phyloP scores from a whole-genome alignment of 2,888 invertebrate species.

The Trichacis sp. region DNA sequence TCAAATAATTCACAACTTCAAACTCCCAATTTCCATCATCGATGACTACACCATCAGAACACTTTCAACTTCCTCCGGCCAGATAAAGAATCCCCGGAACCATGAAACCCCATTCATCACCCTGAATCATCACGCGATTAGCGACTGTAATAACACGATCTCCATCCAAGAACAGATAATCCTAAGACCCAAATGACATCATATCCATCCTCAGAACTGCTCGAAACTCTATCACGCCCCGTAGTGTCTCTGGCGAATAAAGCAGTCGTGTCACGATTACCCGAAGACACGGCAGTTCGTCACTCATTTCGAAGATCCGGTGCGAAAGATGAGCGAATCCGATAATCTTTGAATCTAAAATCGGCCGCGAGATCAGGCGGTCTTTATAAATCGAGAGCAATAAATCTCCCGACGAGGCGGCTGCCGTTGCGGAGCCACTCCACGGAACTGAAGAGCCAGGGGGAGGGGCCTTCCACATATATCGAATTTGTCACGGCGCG shows the following conservation, averaged over 20 bases:
- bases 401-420: conserved; percentile 4
- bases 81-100: too few relatives aligned
- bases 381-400: conserved; percentile 7
- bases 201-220: neutral
- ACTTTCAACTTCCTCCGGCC: too few relatives aligned
- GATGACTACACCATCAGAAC: too few relatives aligned
- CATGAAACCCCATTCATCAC: neutral
- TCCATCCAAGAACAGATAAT: neutral
- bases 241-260: neutral
- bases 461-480: conserved; percentile 33
- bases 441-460: conserved; percentile 13
- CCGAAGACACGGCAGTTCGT: neutral
- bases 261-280: neutral
- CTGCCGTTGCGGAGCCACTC: neutral
- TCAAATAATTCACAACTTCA: neutral
- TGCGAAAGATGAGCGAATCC: conserved; percentile 1
- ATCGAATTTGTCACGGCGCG: conserved; percentile 49
- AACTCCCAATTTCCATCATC: too few relatives aligned
- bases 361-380: conserved; percentile 3
- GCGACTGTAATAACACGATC: neutral
- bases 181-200: neutral
- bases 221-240: too few relatives aligned
- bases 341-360: conserved; percentile 8
- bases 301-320: neutral
- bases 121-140: neutral